These are phyloP conservation scores for Oikopleura albicans DNA, from an alignment of 23 tunicate genomes.

Conservation along the genomic window DNA sequence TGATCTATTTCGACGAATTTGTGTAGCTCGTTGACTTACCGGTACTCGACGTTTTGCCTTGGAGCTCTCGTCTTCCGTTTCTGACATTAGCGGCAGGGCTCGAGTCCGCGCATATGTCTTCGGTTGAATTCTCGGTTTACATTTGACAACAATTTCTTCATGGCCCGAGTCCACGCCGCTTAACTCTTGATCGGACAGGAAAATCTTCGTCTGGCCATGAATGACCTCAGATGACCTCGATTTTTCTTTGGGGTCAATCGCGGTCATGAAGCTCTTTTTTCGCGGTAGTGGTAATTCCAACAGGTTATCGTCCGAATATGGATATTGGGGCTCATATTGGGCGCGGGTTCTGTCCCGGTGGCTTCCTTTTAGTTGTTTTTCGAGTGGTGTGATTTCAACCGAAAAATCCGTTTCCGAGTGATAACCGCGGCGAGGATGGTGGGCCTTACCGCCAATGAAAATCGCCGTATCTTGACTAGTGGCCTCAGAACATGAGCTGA, in stretches of 20 bases:
- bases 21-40: not conserved
- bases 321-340: not conserved
- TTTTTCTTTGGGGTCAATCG: not conserved
- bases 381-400: not conserved
- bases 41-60: not conserved
- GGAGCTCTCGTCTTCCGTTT: not conserved
- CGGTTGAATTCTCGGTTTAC: slow-evolving; percentile 7
- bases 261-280: not conserved
- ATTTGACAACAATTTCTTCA: not conserved
- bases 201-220: not conserved
- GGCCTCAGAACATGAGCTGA: slow-evolving; percentile 17
- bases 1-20: no score
- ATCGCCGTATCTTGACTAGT: slow-evolving; percentile 8
- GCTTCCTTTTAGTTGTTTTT: not conserved
- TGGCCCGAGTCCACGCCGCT: not conserved
- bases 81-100: not conserved
- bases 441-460: not conserved
- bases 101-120: not conserved
- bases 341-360: not conserved
- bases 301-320: not conserved
- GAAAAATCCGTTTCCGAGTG: not conserved
- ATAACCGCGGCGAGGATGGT: not conserved
- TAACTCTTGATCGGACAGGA: not conserved
- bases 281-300: not conserved
- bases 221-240: no score